These are phyloP conservation scores for Ecliptopera silaceata DNA, from an alignment of 2,888 invertebrate genomes.

Conservation along the genomic window DNA sequence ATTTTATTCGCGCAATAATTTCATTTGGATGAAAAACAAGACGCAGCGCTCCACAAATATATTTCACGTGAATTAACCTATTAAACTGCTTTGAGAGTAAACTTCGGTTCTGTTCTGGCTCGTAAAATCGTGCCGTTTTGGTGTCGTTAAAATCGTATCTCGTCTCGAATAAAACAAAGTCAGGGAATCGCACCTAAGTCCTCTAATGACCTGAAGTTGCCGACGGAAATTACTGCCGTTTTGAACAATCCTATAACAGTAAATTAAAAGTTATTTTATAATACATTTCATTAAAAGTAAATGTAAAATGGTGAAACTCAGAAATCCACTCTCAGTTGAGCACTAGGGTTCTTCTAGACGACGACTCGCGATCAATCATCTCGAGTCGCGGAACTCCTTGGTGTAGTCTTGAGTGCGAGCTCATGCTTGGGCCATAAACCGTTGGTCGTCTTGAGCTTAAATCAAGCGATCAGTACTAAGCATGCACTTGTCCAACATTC, in stretches of 20 bases:
- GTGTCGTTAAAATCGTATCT: slow-evolving; percentile 44
- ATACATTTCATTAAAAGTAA: slow-evolving; percentile 14
- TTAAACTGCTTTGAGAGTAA: slow-evolving; percentile 73
- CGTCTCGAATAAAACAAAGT: slow-evolving; percentile 29
- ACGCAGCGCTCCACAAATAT: slow-evolving; percentile 60
- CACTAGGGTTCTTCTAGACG: not conserved
- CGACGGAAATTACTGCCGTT: slow-evolving; percentile 15
- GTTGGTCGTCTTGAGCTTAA: slow-evolving; percentile 32
- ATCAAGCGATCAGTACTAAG: slow-evolving; percentile 35
- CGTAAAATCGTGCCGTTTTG: slow-evolving; percentile 59
- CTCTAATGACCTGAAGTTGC: slow-evolving; percentile 21
- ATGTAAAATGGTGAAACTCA: slow-evolving; percentile 10
- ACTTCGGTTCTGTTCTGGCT: slow-evolving; percentile 57
- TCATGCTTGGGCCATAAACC: slow-evolving; percentile 19
- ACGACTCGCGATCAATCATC: slow-evolving; percentile 22
- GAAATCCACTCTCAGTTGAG: slow-evolving; percentile 16
- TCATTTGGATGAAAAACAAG: slow-evolving; percentile 80
- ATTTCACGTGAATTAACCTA: slow-evolving; percentile 79
- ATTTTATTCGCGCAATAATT: slow-evolving; percentile 80
- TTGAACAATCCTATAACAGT: slow-evolving; percentile 15
- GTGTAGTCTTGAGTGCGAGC: slow-evolving; percentile 21
- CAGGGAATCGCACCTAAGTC: slow-evolving; percentile 19
- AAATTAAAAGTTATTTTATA: slow-evolving; percentile 13
- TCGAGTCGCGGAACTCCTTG: slow-evolving; percentile 20
- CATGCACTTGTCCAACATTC: slow-evolving; percentile 29